Base-by-base conservation (phyloP, 2,113 vertebrate species). In the Thamnaconus septentrionalis region DNA sequence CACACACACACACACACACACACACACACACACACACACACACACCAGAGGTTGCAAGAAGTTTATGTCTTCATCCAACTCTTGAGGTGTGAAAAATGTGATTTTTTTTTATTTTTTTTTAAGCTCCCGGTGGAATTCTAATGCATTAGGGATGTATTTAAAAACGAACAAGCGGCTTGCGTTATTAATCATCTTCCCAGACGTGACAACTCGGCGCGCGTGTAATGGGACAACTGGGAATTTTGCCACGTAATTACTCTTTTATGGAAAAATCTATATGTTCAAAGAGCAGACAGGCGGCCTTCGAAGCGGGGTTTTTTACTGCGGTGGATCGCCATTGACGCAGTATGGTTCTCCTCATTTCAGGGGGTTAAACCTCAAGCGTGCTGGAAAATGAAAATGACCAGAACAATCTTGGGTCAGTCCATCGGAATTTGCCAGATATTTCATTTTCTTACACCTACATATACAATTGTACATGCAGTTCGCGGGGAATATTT, bases 261-360 rank as follows among this genome's bases (percentile, higher is more conserved):
- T 81, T 79, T 80, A 85, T 85, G 85, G 80, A 76, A 86, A 88
- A 84, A 88, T 86, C 78, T 69, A 77, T 84, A 75, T 61, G 57
- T 62, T 69, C 59, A 3, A 69, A 64, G 73, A 83, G 62, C 75
- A 83, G 81, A 75, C 56, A 45, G 71, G 18, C 18, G 18, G 18
- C 18, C 18, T 31, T 31, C 18, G 18, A 31, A 31, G 18, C 18
- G 2, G 18, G 18, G 1, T 31, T 31, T 79, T 74, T 61, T 50
- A 39, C n/a, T 48, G 63, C 43, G 46, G 40, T 59, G 11, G 52
- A 59, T 71, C 59, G 48, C 18, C 31, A 67, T 74, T 60, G 58
- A 53, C 41, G 11, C 31, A 48, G 45, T 31, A 31, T 31, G 18
- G 18, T 31, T 31, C 18, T 31, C 2, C 18, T 31, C 18, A 2